These are phyloP conservation scores for Montipora capitata DNA, from an alignment of 92 coral and sea anemone species.

Conservation along the genomic window DNA sequence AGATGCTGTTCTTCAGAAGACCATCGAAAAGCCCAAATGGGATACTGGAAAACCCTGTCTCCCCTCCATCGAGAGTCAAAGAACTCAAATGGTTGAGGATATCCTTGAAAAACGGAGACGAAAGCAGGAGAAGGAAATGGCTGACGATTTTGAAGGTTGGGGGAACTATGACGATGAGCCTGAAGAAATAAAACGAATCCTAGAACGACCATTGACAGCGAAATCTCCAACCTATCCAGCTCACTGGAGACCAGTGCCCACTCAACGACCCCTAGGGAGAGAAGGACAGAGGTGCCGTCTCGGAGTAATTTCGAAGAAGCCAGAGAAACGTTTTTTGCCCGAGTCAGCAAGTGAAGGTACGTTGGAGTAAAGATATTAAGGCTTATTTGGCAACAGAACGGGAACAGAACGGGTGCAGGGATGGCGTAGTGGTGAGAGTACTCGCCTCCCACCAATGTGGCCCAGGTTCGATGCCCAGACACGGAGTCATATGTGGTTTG, in stretches of 20 bases:
- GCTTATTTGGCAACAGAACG: too few relatives aligned
- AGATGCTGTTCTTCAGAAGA: background rate
- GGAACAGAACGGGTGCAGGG: too few relatives aligned
- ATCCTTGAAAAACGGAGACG: background rate
- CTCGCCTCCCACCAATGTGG: too few relatives aligned
- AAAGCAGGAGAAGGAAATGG: background rate
- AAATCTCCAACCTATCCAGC: slow-evolving; percentile 21
- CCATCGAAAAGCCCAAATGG: background rate
- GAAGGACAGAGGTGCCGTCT: slow-evolving; percentile 29
- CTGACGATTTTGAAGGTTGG: slow-evolving; percentile 29
- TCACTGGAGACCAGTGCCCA: slow-evolving; percentile 28
- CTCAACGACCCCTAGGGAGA: slow-evolving; percentile 38
- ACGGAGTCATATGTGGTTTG: too few relatives aligned
- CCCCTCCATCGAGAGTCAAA: slow-evolving; percentile 15
- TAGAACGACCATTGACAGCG: slow-evolving; percentile 36
- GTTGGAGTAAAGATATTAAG: background rate
- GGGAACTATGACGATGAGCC: background rate
- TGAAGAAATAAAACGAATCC: background rate
- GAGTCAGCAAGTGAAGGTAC: slow-evolving; percentile 45
- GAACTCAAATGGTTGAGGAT: background rate
- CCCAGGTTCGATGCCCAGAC: too few relatives aligned
- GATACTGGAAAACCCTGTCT: slow-evolving; percentile 19
- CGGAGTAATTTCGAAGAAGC: background rate
- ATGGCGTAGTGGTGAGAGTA: too few relatives aligned
- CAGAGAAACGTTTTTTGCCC: background rate